Evolutionary conservation across 1,140 invertebrate genomes (phyloP), one percentile per base, ranked within the genome.

Genomic region (Xylocopa sonorina): DNA sequence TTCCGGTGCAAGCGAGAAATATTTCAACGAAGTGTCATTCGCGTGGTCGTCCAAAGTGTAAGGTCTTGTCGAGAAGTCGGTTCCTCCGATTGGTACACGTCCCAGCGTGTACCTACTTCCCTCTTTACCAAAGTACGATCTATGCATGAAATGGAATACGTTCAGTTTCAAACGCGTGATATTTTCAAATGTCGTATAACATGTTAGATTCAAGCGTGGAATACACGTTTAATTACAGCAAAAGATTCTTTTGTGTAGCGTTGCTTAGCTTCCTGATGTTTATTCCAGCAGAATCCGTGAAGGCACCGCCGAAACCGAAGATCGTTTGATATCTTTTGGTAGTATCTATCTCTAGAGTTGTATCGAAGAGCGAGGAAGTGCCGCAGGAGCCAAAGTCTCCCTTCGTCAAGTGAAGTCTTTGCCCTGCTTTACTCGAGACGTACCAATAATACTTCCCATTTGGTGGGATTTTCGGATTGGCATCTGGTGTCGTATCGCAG

Each of bases 291-390:
- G 97, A 92, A 90, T 98, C 98, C 0, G 97, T 98, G 79, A 98
- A 97, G 1, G 97, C 96, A 21, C 96, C 97, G 0, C 98, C 98
- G 89, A 97, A 98, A 0, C 98, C 98, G 69, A 95, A 78, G 12
- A 96, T 95, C 32, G 74, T 94, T 87, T 97, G 96, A 82, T 93
- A 95, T 1, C 34, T 77, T 16, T 75, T 24, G 24, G 67, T 58
- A 7, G 69, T 76, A 81, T 90, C 43, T 10, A 89, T 27, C 4
- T 10, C 0, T 9, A 90, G 41, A 6, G 62, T 27, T 0, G 10
- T 24, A 50, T n/a, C n/a, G 2, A 9, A 14, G 0, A 3, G 3
- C n/a, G n/a, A n/a, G n/a, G n/a, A n/a, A n/a, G n/a, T n/a, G n/a
- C n/a, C n/a, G n/a, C n/a, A n/a, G n/a, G n/a, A n/a, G n/a, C n/a